These are phyloP conservation scores for Bombus sylvicola DNA, from an alignment of 1,140 invertebrate species.

Conservation along the genomic window DNA sequence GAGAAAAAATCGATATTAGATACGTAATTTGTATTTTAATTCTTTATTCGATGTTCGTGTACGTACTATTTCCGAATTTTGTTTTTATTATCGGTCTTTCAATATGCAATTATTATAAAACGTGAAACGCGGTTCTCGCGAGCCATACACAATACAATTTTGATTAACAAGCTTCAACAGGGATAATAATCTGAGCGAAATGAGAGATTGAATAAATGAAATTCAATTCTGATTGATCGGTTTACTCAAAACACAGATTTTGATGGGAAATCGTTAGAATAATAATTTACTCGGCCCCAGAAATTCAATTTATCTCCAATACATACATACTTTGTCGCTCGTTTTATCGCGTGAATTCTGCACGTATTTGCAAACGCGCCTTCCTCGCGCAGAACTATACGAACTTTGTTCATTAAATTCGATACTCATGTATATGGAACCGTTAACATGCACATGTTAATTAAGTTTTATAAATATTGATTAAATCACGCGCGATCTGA, in stretches of 20 bases:
- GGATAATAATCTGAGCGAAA: neutral
- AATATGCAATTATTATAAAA: neutral
- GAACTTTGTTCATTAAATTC: conserved; percentile 48
- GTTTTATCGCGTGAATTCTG: conserved; percentile 7
- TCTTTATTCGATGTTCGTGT: neutral
- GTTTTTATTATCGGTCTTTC: neutral
- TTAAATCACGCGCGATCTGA: conserved; percentile 22
- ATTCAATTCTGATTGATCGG: conserved; percentile 5
- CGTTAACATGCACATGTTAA: conserved; percentile 35
- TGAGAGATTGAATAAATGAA: conserved; percentile 6
- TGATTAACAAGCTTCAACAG: neutral
- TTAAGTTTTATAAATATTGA: conserved; percentile 52
- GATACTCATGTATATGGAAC: conserved; percentile 23
- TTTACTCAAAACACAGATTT: neutral
- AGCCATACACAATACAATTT: neutral
- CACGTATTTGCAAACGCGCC: neutral
- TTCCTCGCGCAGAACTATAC: conserved; percentile 13
- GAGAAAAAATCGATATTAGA: neutral
- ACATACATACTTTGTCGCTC: neutral
- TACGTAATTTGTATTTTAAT: neutral
- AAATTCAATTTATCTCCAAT: conserved; percentile 5
- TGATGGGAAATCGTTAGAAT: conserved; percentile 1
- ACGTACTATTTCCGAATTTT: neutral
- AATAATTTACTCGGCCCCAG: conserved; percentile 15
- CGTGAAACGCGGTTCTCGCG: neutral